Percentiles rank a stretch among this genome's conserved stretches.
These are phyloP conservation scores for Andrena camellia DNA, from an alignment of 2,888 invertebrate genomes.

Conservation along the genomic window DNA sequence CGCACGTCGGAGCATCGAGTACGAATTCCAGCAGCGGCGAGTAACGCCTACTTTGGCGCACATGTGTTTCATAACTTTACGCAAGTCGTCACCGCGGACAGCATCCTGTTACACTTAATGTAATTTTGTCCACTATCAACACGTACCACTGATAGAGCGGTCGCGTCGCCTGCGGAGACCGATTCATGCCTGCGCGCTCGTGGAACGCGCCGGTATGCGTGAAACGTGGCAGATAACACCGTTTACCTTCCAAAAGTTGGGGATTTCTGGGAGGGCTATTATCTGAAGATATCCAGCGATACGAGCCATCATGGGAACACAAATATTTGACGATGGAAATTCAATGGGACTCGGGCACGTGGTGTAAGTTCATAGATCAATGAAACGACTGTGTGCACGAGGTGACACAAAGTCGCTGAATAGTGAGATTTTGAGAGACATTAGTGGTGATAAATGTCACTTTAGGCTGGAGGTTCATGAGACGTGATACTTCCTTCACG, in stretches of 20 bases:
- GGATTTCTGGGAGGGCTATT: not conserved
- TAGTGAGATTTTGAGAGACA: not conserved
- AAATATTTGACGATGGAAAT: not conserved
- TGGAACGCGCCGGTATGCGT: not conserved
- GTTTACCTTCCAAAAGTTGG: not conserved
- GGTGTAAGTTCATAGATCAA: not conserved
- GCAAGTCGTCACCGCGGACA: conserved; percentile 66
- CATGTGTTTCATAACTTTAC: conserved; percentile 72
- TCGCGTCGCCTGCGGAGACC: conserved; percentile 5
- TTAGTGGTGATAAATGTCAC: conserved; percentile 1
- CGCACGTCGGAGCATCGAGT: conserved; percentile 39
- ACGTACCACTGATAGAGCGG: conserved; percentile 29
- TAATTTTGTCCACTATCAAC: conserved; percentile 55
- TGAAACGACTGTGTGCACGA: not conserved
- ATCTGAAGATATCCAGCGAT: not conserved
- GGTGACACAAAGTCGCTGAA: not conserved
- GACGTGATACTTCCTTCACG: not conserved
- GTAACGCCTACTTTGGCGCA: conserved; percentile 58
- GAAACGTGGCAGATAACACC: conserved; percentile 2
- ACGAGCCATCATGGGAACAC: not conserved
- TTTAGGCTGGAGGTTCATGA: not conserved
- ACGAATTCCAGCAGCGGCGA: conserved; percentile 51
- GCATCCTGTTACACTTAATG: conserved; percentile 68
- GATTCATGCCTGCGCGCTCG: conserved; percentile 2
- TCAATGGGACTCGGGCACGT: not conserved